phyloP scores from a whole-genome alignment of 2,113 vertebrate species.

The Aplodontia rufa region DNA sequence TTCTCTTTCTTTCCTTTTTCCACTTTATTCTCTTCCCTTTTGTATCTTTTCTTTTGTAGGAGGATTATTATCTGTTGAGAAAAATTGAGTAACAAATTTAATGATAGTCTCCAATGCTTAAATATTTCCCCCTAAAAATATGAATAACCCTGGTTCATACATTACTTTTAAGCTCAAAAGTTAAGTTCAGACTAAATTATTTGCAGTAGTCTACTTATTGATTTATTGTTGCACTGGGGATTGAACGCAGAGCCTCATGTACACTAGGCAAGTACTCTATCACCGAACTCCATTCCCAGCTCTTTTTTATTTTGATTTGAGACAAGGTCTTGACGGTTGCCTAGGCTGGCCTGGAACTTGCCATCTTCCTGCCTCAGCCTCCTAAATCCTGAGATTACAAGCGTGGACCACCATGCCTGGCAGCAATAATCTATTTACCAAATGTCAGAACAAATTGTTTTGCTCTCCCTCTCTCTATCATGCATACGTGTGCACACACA shows the following conservation, averaged over 20 bases:
- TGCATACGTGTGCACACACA: background rate
- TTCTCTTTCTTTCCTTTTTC: background rate
- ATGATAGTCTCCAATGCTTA: background rate
- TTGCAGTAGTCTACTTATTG: background rate
- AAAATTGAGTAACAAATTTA: conserved; percentile 26
- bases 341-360: background rate
- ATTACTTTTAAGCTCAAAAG: background rate
- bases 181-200: conserved; percentile 10
- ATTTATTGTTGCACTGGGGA: too few species aligned
- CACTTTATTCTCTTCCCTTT: background rate
- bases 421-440: conserved; percentile 1
- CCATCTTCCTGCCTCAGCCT: background rate
- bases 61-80: conserved; percentile 39
- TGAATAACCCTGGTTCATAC: conserved; percentile 24
- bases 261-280: background rate
- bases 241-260: too few species aligned
- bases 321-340: background rate
- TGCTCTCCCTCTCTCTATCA: background rate
- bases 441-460: conserved; percentile 14
- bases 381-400: background rate
- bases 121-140: background rate
- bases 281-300: background rate
- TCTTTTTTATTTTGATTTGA: background rate
- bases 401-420: background rate
- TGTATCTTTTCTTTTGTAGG: background rate